Conservation (phyloP, 2,888 invertebrate genomes). For the Lutraria lutraria region DNA sequence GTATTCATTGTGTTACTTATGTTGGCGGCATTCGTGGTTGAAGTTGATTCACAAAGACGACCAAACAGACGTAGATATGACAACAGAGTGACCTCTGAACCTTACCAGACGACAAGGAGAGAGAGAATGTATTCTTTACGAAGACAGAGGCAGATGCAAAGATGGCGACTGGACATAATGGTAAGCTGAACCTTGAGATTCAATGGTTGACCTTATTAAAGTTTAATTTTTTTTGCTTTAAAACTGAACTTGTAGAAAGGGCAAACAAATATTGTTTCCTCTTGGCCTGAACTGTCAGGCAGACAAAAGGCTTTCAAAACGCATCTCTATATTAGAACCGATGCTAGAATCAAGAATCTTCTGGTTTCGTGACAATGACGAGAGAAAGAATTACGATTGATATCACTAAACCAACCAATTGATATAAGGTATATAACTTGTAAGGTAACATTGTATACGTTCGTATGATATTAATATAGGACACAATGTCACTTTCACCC, state of each 20-base stretch:
- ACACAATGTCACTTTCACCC: no score
- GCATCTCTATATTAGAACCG: no score
- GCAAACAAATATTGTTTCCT: not conserved
- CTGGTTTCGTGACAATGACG: no score
- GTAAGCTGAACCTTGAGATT: not conserved
- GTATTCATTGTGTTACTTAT: not conserved
- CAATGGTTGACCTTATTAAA: no score
- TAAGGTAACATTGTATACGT: no score
- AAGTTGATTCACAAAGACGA: not conserved
- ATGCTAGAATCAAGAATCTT: no score
- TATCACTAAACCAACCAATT: no score
- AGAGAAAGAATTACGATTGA: no score
- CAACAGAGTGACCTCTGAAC: not conserved
- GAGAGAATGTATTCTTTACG: constrained; percentile 23
- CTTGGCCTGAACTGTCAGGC: not conserved
- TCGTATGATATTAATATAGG: no score
- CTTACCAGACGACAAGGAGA: not conserved
- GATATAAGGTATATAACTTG: no score
- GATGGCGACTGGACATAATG: constrained; percentile 26
- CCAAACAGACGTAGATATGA: not conserved
- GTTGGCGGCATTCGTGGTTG: not conserved
- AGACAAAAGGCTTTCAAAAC: no score
- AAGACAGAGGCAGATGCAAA: constrained; percentile 26
- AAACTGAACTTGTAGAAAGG: not conserved
- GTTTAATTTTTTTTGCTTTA: not conserved